Percentiles rank a stretch among this genome's conserved stretches.
Evolutionary conservation across 2,797 vertebrate species (phyloP).

Genomic region (Acanthurus tractus): DNA sequence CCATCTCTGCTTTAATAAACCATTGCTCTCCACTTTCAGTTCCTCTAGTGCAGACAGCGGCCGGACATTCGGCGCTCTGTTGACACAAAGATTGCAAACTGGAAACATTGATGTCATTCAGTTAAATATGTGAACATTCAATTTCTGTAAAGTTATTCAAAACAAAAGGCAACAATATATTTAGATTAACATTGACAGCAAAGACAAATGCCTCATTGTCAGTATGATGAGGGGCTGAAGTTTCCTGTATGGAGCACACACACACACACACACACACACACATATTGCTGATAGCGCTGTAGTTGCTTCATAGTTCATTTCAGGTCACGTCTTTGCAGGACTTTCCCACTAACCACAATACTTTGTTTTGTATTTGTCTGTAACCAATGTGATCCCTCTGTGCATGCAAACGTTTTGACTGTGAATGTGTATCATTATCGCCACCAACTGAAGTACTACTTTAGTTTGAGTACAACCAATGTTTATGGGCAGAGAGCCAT

Average conservation of each 20-base stretch:
- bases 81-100: neutral
- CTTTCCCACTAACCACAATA: neutral
- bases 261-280: conserved; percentile 14
- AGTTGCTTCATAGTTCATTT: conserved; percentile 32
- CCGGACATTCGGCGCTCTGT: neutral
- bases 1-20: neutral
- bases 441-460: too few species aligned
- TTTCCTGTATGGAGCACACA: neutral
- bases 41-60: neutral
- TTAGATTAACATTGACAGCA: neutral
- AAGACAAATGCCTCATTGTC: conserved; percentile 11
- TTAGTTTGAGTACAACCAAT: neutral
- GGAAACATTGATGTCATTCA: neutral
- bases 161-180: neutral
- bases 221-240: neutral
- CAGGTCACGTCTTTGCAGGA: conserved; percentile 19
- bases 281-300: conserved; percentile 1
- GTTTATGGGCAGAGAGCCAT: conserved; percentile 26
- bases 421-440: neutral
- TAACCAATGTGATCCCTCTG: neutral
- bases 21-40: neutral
- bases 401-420: neutral
- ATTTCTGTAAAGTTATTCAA: neutral
- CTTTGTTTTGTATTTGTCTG: conserved; percentile 11
- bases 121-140: neutral